Conservation (phyloP, 2,797 vertebrate genomes). For the Manis crassicaudata region DNA sequence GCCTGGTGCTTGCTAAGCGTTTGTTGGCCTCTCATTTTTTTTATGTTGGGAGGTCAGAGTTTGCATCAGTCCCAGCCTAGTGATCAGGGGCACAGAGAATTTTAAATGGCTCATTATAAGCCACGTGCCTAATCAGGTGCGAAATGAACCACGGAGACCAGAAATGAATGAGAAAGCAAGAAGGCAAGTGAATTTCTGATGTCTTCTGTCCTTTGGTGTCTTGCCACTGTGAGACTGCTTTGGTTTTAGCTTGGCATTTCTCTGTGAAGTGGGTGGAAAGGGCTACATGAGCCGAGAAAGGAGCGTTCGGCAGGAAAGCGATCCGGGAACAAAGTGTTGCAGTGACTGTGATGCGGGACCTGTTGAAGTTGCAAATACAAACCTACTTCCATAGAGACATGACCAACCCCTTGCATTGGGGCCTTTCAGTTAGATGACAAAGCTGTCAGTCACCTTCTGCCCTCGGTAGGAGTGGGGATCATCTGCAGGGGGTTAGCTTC, state of each 20-base stretch:
- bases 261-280: background rate
- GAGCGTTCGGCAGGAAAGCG: background rate
- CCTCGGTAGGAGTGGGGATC: background rate
- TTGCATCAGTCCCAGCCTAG: background rate
- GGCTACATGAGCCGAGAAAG: background rate
- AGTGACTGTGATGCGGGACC: background rate
- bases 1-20: background rate
- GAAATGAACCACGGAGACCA: background rate
- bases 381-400: background rate
- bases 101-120: slow-evolving; percentile 7
- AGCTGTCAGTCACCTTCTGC: background rate
- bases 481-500: background rate
- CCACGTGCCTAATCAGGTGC: background rate
- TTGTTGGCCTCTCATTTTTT: background rate
- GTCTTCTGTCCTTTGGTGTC: background rate
- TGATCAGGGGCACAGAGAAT: background rate
- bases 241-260: background rate
- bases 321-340: background rate
- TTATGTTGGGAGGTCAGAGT: background rate
- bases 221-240: background rate
- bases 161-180: background rate
- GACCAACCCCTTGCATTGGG: background rate
- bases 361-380: background rate
- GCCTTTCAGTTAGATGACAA: background rate
- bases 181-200: background rate